A percentile compares a stretch with the other conserved stretches of the same genome.
Evolutionary conservation across 2,113 vertebrate genomes (phyloP).

Genomic region (Willisornis vidua): DNA sequence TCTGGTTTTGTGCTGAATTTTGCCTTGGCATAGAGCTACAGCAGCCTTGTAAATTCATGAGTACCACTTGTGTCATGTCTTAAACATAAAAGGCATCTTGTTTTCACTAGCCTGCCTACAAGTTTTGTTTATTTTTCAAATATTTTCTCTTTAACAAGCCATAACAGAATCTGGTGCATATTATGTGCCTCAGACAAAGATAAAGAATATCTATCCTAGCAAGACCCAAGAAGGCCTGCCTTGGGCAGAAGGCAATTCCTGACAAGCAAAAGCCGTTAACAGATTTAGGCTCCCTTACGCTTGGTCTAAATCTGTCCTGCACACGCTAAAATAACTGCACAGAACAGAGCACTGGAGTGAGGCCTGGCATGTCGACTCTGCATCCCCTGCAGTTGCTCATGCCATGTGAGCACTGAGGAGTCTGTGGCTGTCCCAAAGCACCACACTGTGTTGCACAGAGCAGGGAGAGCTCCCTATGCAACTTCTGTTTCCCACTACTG

Average conservation of each 20-base stretch:
- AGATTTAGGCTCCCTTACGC: neutral
- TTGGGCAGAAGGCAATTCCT: constrained; percentile 16
- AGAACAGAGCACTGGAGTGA: neutral
- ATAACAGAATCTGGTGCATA: neutral
- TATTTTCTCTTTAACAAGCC: constrained; percentile 50
- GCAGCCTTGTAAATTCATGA: neutral
- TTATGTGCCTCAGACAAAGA: neutral
- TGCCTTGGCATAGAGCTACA: neutral
- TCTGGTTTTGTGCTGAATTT: neutral
- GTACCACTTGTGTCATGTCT: neutral
- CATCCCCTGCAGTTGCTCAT: neutral
- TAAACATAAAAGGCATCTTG: constrained; percentile 5
- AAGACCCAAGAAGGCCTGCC: neutral
- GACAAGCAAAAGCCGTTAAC: neutral
- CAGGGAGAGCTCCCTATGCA: neutral
- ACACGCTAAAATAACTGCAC: neutral
- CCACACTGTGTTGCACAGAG: neutral
- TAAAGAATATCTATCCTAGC: neutral
- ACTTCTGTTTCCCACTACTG: neutral
- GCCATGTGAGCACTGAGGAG: rapidly evolving
- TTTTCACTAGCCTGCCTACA: constrained; percentile 17
- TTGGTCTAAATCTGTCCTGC: neutral
- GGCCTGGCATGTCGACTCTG: neutral
- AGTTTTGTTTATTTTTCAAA: constrained; percentile 39
- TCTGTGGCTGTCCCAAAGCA: neutral